Evolutionary conservation across 2,797 vertebrate genomes (phyloP).

Genomic region (Aplochiton taeniatus): DNA sequence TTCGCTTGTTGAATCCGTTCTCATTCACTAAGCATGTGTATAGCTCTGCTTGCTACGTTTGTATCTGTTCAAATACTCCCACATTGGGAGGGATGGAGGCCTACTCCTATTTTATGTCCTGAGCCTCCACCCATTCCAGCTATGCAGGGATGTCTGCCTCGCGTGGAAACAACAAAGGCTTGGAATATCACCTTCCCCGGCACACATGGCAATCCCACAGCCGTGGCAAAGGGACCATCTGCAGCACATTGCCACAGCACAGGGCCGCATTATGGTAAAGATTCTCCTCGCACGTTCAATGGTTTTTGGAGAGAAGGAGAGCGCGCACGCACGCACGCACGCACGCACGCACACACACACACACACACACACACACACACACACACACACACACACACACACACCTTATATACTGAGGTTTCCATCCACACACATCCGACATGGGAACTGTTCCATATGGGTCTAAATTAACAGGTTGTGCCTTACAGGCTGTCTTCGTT

Average conservation of each 20-base stretch:
- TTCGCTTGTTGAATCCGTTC: not conserved
- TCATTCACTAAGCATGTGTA: not conserved
- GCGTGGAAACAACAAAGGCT: not conserved
- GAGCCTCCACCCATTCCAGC: not conserved
- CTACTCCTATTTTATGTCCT: not conserved
- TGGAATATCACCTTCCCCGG: slow-evolving; percentile 1
- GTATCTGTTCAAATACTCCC: not conserved
- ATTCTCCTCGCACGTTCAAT: not conserved
- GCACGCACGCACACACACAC: not conserved
- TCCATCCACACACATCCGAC: slow-evolving; percentile 16
- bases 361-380: not conserved
- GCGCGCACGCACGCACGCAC: not conserved
- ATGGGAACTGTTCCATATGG: slow-evolving; percentile 37
- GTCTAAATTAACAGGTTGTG: slow-evolving; percentile 2
- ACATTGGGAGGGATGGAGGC: too few relatives aligned
- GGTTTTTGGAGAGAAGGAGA: not conserved
- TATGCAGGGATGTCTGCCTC: not conserved
- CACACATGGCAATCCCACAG: not conserved
- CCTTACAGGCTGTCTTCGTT: not conserved
- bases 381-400: slow-evolving; percentile 9
- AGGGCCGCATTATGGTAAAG: not conserved
- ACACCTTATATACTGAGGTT: not conserved
- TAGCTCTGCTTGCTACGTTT: not conserved
- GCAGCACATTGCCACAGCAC: not conserved
- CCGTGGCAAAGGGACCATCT: not conserved